phyloP scores from a whole-genome alignment of 2,797 vertebrate genomes.

The Coilia nasus region DNA sequence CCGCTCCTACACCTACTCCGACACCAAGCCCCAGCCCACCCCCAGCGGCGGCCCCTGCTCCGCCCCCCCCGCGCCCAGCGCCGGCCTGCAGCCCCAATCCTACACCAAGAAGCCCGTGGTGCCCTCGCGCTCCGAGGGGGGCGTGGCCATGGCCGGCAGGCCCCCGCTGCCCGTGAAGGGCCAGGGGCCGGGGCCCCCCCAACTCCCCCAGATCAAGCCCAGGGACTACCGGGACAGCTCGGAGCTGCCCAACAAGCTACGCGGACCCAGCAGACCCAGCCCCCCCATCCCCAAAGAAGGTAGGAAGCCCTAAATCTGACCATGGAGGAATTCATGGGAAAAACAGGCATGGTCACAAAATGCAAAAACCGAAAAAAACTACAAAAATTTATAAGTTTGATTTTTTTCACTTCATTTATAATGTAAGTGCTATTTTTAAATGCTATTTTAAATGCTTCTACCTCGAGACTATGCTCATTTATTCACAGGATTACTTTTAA shows the following conservation, averaged over 20 bases:
- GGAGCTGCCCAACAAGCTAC: conserved; percentile 78
- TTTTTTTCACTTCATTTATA: no score
- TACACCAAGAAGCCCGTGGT: conserved; percentile 82
- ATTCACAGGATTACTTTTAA: no score
- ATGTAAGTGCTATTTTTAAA: no score
- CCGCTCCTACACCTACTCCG: conserved; percentile 87
- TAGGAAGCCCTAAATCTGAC: conserved; percentile 39
- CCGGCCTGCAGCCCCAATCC: conserved; percentile 49
- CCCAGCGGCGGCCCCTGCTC: conserved; percentile 36
- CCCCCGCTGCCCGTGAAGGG: conserved; percentile 85
- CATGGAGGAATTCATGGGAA: no score
- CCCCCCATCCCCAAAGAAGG: conserved; percentile 67
- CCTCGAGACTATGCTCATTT: no score
- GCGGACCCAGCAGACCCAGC: conserved; percentile 64
- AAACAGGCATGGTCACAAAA: no score
- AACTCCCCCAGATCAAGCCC: conserved; percentile 65
- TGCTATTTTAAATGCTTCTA: no score
- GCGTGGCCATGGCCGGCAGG: conserved; percentile 60
- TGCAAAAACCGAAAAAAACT: no score
- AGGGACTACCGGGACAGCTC: conserved; percentile 87
- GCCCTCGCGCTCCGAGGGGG: conserved; percentile 81
- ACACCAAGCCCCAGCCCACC: conserved; percentile 69
- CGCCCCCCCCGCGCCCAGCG: neutral
- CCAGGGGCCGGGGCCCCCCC: conserved; percentile 65
- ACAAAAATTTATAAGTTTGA: no score